phyloP scores from a whole-genome alignment of 2,888 invertebrate genomes.

The Clitarchus hookeri region DNA sequence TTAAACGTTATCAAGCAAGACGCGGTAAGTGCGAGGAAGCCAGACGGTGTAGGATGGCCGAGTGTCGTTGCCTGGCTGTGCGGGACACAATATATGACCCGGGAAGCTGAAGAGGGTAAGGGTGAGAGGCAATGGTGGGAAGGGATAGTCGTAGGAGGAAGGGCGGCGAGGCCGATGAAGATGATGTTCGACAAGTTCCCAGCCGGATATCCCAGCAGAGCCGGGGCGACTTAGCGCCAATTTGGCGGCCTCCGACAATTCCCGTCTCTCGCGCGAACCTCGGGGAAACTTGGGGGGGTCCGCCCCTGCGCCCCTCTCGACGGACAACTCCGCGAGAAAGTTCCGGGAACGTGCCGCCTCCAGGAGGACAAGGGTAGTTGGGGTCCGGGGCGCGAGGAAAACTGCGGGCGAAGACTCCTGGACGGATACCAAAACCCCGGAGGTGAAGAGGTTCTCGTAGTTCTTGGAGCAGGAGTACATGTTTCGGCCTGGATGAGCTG shows the following conservation, averaged over 20 bases:
- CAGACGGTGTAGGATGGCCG: no score
- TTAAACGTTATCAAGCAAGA: no score
- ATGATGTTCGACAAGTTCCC: constrained; percentile 2
- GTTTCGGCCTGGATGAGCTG: no score
- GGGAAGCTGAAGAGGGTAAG: background rate
- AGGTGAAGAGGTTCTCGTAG: no score
- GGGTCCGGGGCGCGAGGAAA: background rate
- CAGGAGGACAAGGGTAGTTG: background rate
- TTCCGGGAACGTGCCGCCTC: constrained; percentile 1
- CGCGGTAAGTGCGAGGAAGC: no score
- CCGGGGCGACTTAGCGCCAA: constrained; percentile 14
- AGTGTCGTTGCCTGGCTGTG: no score
- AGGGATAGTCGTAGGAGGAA: background rate
- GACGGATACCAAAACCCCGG: no score
- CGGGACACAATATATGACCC: no score
- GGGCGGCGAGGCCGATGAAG: background rate
- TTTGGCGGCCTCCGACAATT: background rate
- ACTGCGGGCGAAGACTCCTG: no score
- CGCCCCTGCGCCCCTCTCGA: background rate
- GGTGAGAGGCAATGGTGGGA: background rate
- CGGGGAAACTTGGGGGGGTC: background rate
- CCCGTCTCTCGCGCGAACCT: background rate
- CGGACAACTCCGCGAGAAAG: background rate
- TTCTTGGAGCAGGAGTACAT: no score
- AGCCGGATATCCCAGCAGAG: background rate